Evolutionary conservation across 1,140 invertebrate species (phyloP).

Genomic region (Drosophila seguyi): DNA sequence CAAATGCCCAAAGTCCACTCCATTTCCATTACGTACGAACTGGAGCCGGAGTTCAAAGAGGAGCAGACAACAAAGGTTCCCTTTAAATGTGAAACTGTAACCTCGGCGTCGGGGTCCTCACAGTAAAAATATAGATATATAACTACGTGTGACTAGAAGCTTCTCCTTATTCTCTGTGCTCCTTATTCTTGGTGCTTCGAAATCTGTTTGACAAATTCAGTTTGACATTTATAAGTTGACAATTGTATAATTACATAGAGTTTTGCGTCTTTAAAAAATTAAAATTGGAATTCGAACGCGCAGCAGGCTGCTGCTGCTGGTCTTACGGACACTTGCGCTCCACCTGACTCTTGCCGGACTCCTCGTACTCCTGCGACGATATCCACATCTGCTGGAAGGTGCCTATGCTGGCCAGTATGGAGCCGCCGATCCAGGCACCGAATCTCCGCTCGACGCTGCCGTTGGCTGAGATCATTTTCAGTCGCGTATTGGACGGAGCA

Average conservation of each 20-base stretch:
- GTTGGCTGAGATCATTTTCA: conserved; percentile 94
- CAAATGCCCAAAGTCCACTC: conserved; percentile 64
- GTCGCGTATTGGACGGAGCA: conserved; percentile 94
- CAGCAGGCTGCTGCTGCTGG: not conserved
- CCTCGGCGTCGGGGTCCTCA: conserved; percentile 17
- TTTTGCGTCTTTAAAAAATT: conserved; percentile 61
- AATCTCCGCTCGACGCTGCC: conserved; percentile 94
- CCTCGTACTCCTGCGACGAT: conserved; percentile 98
- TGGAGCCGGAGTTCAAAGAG: conserved; percentile 40
- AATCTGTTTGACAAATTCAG: not conserved
- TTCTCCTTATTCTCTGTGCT: conserved; percentile 2
- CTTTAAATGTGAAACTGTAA: conserved; percentile 32
- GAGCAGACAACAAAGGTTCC: conserved; percentile 3
- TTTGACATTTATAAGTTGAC: conserved; percentile 53
- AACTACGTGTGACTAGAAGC: conserved; percentile 12
- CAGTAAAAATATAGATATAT: conserved; percentile 33
- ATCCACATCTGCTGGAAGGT: conserved; percentile 99
- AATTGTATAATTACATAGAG: conserved; percentile 66
- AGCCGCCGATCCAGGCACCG: conserved; percentile 98
- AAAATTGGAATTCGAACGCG: conserved; percentile 50
- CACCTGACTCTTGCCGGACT: conserved; percentile 95
- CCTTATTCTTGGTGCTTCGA: not conserved
- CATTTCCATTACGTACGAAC: conserved; percentile 73
- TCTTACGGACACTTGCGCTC: conserved; percentile 95
- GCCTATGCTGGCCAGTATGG: conserved; percentile 96